These are phyloP conservation scores for Macrobrachium nipponense DNA, from an alignment of 1,140 invertebrate species.

Conservation along the genomic window DNA sequence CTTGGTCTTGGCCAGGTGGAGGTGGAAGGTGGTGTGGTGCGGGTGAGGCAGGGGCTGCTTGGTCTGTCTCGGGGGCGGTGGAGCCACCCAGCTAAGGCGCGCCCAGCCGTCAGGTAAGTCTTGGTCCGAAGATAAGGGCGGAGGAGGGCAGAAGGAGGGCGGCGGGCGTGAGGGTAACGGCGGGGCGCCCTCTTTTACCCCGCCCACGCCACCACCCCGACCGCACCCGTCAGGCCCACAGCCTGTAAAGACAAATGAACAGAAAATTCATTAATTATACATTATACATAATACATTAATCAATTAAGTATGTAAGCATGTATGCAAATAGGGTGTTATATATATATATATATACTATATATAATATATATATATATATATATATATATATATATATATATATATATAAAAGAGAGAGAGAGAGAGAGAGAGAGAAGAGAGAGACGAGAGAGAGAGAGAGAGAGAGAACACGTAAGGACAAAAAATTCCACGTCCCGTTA, in stretches of 20 bases:
- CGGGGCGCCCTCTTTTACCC: slow-evolving; percentile 2
- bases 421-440: neutral
- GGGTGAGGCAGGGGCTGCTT: slow-evolving; percentile 10
- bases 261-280: neutral
- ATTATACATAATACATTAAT: neutral
- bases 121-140: neutral
- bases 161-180: slow-evolving; percentile 27
- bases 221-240: slow-evolving; percentile 48
- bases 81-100: slow-evolving; percentile 47
- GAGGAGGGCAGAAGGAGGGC: slow-evolving; percentile 1
- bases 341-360: slow-evolving; percentile 8
- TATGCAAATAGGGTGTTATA: no score
- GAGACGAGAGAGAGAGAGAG: neutral
- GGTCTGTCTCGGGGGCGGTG: neutral
- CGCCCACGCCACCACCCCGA: slow-evolving; percentile 27
- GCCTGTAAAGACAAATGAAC: slow-evolving; percentile 42
- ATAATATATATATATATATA: slow-evolving; percentile 15
- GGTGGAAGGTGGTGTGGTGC: neutral
- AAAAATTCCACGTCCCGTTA: no score
- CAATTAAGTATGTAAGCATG: neutral
- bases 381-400: neutral
- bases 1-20: neutral
- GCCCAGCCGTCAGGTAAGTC: slow-evolving; percentile 30
- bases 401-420: neutral
- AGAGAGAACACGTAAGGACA: no score